Conservation (phyloP, 1,140 invertebrate species). For the Thalassaphorura encarpata region DNA sequence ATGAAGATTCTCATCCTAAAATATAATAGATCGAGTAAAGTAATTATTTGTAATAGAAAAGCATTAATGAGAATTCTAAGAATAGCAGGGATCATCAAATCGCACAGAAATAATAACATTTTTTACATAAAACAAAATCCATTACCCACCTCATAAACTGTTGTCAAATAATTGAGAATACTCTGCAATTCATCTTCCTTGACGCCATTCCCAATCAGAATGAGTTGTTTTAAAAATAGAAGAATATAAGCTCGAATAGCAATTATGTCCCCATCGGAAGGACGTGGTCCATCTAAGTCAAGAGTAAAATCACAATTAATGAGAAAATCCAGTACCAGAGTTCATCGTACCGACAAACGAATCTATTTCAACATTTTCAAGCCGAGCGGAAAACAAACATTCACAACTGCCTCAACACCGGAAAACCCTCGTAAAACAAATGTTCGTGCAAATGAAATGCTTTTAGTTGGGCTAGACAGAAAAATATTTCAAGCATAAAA, state of each 20-base stretch:
- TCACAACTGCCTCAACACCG: too few species aligned
- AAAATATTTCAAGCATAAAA: too few species aligned
- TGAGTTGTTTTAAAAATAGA: slow-evolving; percentile 89
- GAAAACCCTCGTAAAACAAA: too few species aligned
- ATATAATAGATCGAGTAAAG: slow-evolving; percentile 32
- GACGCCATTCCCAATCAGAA: slow-evolving; percentile 91
- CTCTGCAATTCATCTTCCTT: slow-evolving; percentile 98
- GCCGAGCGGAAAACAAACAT: too few species aligned
- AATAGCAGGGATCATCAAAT: too few species aligned
- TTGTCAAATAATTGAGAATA: slow-evolving; percentile 94
- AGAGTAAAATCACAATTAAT: too few species aligned
- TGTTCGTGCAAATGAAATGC: too few species aligned
- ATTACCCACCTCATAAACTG: slow-evolving; percentile 74
- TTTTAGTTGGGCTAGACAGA: too few species aligned
- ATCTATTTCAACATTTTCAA: too few species aligned
- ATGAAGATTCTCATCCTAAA: slow-evolving; percentile 93
- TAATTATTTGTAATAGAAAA: background rate
- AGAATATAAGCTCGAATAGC: slow-evolving; percentile 90
- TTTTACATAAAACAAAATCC: too few species aligned
- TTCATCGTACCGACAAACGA: too few species aligned
- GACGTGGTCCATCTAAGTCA: slow-evolving; percentile 79
- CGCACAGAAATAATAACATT: background rate
- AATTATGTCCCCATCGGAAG: slow-evolving; percentile 84
- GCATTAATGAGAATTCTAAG: background rate
- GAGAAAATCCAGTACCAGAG: too few species aligned